These are phyloP conservation scores for Danio choprae DNA, from an alignment of 2,797 vertebrate genomes.

Conservation along the genomic window DNA sequence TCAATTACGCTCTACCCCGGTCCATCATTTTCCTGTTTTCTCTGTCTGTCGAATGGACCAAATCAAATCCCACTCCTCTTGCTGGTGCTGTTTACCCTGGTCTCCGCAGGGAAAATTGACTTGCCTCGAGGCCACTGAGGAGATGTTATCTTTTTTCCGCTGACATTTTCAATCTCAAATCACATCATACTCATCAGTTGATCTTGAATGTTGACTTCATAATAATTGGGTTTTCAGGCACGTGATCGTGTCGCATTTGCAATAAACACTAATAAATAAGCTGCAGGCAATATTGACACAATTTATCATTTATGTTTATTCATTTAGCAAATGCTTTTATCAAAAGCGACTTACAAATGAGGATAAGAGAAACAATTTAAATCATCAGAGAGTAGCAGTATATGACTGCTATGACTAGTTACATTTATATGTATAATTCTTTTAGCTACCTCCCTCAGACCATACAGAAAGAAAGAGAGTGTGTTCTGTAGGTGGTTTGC, in stretches of 20 bases:
- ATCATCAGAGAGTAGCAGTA: too few relatives aligned
- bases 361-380: too few relatives aligned
- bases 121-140: background rate
- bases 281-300: background rate
- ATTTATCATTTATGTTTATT: background rate
- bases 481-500: too few relatives aligned
- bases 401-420: too few relatives aligned
- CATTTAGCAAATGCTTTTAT: too few relatives aligned
- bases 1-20: constrained; percentile 11
- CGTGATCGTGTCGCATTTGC: background rate
- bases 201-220: background rate
- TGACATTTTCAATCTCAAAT: constrained; percentile 16
- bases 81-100: constrained; percentile 31
- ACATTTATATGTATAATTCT: too few relatives aligned
- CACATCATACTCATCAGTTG: constrained; percentile 23
- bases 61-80: constrained; percentile 34
- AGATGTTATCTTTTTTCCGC: constrained; percentile 38
- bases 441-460: too few relatives aligned
- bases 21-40: constrained; percentile 23
- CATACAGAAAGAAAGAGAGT: too few relatives aligned
- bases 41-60: constrained; percentile 32
- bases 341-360: too few relatives aligned
- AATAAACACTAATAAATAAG: constrained; percentile 2
- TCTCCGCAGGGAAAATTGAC: constrained; percentile 27
- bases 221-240: constrained; percentile 22